These are phyloP conservation scores for Serrognathus titanus DNA, from an alignment of 2,888 invertebrate genomes.

Conservation along the genomic window DNA sequence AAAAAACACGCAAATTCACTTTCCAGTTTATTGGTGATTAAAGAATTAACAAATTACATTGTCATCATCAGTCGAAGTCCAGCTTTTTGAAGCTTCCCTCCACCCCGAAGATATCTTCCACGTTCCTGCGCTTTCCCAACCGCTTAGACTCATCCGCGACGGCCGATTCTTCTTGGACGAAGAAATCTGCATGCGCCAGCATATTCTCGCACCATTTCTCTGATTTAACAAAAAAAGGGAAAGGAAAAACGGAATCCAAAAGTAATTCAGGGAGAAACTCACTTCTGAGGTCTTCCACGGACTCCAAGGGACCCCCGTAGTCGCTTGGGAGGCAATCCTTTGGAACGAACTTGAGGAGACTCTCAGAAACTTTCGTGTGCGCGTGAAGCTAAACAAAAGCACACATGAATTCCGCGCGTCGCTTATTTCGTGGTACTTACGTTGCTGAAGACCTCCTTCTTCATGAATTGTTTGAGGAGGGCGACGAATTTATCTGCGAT, in stretches of 20 bases:
- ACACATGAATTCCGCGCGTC: not conserved
- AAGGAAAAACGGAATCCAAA: too few relatives aligned
- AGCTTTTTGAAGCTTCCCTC: slow-evolving; percentile 26
- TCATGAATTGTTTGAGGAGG: slow-evolving; percentile 70
- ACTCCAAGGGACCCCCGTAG: slow-evolving; percentile 55
- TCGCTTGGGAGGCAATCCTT: slow-evolving; percentile 59
- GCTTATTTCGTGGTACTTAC: slow-evolving; percentile 4
- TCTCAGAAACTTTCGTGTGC: not conserved
- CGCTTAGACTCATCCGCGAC: slow-evolving; percentile 43
- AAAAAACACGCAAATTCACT: too few relatives aligned
- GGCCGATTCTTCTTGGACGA: slow-evolving; percentile 51
- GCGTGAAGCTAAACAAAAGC: not conserved
- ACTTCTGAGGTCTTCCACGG: not conserved
- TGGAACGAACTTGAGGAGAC: slow-evolving; percentile 46
- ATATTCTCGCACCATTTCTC: slow-evolving; percentile 30
- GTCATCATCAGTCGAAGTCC: slow-evolving; percentile 19
- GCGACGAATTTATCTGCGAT: slow-evolving; percentile 69
- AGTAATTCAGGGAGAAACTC: too few relatives aligned
- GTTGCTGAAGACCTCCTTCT: slow-evolving; percentile 55
- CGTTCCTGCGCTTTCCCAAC: slow-evolving; percentile 20
- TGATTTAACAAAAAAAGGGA: not conserved
- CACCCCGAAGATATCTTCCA: slow-evolving; percentile 17
- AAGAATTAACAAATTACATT: too few relatives aligned
- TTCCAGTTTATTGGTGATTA: too few relatives aligned
- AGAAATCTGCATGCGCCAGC: slow-evolving; percentile 37